phyloP scores from a whole-genome alignment of 2,888 invertebrate genomes.

The Lumbricus terrestris region DNA sequence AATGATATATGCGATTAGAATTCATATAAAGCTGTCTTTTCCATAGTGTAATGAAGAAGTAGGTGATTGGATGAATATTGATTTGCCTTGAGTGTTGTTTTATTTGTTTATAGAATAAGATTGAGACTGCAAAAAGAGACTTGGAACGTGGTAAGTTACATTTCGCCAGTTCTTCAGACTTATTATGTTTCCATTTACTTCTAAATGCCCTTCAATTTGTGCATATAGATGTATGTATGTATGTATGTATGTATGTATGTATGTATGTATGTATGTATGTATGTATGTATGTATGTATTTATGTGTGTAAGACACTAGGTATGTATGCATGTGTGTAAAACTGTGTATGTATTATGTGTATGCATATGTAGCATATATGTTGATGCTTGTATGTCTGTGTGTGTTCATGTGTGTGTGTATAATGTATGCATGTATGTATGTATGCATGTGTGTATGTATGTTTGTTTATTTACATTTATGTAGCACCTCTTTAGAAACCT shows the following conservation, averaged over 20 bases:
- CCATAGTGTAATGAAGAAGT: background rate
- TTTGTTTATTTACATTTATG: background rate
- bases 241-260: background rate
- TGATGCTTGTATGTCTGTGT: background rate
- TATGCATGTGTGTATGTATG: slow-evolving; percentile 8
- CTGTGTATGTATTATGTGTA: no score
- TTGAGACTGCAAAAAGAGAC: background rate
- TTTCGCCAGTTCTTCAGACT: background rate
- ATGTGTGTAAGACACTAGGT: background rate
- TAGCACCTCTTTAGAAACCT: no score
- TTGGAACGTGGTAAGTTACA: background rate
- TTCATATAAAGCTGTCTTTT: background rate
- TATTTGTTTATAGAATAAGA: background rate
- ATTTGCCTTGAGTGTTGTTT: background rate
- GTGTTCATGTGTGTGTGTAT: background rate
- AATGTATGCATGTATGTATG: background rate
- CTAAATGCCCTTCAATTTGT: background rate
- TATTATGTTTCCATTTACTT: background rate
- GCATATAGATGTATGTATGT: background rate
- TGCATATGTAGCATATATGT: no score
- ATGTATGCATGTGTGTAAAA: background rate
- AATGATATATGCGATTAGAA: background rate
- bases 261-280: background rate
- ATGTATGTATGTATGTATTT: background rate
- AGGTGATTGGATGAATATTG: background rate